Percentiles rank a stretch among this genome's conserved stretches.
Evolutionary conservation across 1,140 invertebrate genomes (phyloP).

Genomic region (Stegodyphus mimosarum): DNA sequence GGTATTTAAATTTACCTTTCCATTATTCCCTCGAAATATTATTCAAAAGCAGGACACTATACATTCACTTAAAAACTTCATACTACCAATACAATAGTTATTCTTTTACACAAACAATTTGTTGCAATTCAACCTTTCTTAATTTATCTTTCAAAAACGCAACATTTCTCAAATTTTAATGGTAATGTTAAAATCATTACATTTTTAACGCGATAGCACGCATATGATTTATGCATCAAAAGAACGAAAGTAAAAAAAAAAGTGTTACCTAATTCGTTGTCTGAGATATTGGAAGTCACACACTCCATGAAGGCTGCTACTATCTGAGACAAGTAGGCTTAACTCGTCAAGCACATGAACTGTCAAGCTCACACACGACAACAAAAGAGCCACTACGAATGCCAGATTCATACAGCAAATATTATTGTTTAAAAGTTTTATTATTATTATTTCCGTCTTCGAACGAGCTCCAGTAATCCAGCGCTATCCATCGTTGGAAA

Average conservation of each 20-base stretch:
- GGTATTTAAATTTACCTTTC: too few species aligned
- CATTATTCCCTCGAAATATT: too few species aligned
- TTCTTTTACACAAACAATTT: too few species aligned
- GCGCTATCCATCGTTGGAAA: conserved; percentile 1
- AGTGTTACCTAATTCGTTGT: conserved; percentile 49
- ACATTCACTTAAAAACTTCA: too few species aligned
- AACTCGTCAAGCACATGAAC: conserved; percentile 23
- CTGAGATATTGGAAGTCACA: conserved; percentile 17
- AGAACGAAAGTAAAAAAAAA: neutral
- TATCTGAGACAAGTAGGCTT: conserved; percentile 22
- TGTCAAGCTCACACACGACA: conserved; percentile 23
- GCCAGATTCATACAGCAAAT: conserved; percentile 36
- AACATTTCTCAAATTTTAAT: too few species aligned
- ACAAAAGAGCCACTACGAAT: conserved; percentile 14
- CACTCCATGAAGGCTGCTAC: conserved; percentile 44
- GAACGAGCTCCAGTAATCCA: neutral
- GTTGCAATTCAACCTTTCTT: too few species aligned
- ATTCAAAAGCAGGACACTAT: too few species aligned
- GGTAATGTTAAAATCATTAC: too few species aligned
- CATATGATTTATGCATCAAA: too few species aligned
- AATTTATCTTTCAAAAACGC: too few species aligned
- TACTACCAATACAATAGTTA: too few species aligned
- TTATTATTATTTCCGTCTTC: neutral
- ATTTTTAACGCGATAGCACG: too few species aligned
- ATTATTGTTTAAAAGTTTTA: neutral